Conservation (phyloP, 2,797 vertebrate genomes). For the Odontamblyopus rebecca region DNA sequence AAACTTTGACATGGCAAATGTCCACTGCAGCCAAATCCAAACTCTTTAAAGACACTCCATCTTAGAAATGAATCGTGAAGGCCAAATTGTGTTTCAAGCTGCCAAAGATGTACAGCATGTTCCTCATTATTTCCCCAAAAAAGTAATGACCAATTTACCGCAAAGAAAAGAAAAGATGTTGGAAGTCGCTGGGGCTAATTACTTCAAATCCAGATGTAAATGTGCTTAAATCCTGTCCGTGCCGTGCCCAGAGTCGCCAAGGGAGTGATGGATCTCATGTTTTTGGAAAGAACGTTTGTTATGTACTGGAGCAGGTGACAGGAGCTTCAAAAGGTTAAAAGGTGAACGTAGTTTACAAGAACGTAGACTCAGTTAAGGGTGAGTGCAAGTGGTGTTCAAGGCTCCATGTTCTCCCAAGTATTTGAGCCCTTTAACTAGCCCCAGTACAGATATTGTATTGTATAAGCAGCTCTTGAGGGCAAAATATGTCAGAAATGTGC, state of each 20-base stretch:
- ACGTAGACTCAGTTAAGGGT: neutral
- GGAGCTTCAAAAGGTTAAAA: conserved; percentile 11
- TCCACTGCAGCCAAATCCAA: conserved; percentile 11
- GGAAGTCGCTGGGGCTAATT: conserved; percentile 17
- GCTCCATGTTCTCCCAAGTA: too few species aligned
- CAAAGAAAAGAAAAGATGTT: conserved; percentile 12
- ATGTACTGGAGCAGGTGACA: conserved; percentile 27
- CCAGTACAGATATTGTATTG: too few species aligned
- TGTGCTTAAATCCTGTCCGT: conserved; percentile 10
- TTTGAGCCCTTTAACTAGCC: too few species aligned
- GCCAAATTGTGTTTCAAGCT: conserved; percentile 17
- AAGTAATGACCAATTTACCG: conserved; percentile 20
- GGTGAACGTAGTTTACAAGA: conserved; percentile 1
- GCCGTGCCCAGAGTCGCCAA: conserved; percentile 12
- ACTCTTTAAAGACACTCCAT: neutral
- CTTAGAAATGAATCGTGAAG: conserved; percentile 9
- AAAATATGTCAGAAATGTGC: too few species aligned
- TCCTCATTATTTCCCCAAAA: conserved; percentile 11
- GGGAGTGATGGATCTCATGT: conserved; percentile 16
- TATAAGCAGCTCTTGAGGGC: too few species aligned
- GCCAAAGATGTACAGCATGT: conserved; percentile 22
- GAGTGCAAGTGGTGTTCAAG: neutral
- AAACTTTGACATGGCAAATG: conserved; percentile 6
- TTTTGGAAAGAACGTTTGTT: conserved; percentile 27
- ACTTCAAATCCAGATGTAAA: conserved; percentile 29